Base-by-base conservation (phyloP, 2,888 invertebrate genomes). In the Elmis aenea region DNA sequence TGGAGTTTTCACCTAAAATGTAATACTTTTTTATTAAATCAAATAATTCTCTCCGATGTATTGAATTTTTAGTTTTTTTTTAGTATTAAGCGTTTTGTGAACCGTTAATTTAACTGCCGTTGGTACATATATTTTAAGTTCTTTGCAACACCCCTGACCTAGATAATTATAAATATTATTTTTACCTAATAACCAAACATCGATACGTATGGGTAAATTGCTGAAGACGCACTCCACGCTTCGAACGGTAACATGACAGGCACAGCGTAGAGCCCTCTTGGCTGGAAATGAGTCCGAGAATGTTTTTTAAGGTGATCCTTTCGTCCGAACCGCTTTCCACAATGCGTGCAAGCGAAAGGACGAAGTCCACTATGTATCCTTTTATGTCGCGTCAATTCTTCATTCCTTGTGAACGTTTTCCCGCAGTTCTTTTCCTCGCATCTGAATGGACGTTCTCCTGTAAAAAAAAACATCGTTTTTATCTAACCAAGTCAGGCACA, bases 261-360 rank as follows among this genome's bases (percentile, higher is more conserved):
- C 3, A 67, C 66, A 0, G 67, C 67, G 41, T 66, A 65, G 55
- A 75, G 65, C 53, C 72, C 47, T 69, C 74, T 51, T 58, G 75
- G 32, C 66, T 77, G 66, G 67, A 76, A 51, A 58, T 95, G 94
- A 0, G 92, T 94, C 57, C 88, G 80, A 38, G 85, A 83, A 61
- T 96, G 95, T 58, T 95, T 96, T 68, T 92, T 92, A 38, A 96
- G 72, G 62, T 96, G 95, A 63, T 96, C 95, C 53, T 93, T 84
- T 24, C 95, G 75, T 0, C 94, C 94, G 61, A 95, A 96, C 44
- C 86, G 79, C 69, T 96, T 96, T 2, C 89, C 88, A 58, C 95
- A 96, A 10, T 85, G 79, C 0, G 78, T 71, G 61, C 95, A 96
- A 0, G 87, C 80, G 62, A 84, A 94, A 1, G 94, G 89, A 26